Conservation (phyloP, 1,140 invertebrate species). For the Hormaphis cornu region DNA sequence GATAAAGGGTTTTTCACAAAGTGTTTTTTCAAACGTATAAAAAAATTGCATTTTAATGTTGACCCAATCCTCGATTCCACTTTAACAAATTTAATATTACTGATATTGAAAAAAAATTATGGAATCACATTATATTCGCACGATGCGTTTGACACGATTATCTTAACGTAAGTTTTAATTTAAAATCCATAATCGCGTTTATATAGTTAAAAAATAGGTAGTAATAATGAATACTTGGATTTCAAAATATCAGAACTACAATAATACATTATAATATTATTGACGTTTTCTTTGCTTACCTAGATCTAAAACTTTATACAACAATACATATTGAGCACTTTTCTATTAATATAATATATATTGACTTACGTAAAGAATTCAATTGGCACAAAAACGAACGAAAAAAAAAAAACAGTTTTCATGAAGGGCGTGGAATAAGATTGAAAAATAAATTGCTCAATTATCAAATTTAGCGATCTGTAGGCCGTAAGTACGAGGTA, state of each 20-base stretch:
- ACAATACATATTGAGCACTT: slow-evolving; percentile 28
- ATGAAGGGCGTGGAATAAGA: slow-evolving; percentile 16
- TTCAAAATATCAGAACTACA: slow-evolving; percentile 24
- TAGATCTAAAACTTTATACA: slow-evolving; percentile 15
- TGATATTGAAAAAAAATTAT: background rate
- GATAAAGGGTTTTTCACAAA: too few relatives aligned
- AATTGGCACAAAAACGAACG: slow-evolving; percentile 25
- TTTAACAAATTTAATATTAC: background rate
- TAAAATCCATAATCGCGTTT: background rate
- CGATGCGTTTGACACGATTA: background rate
- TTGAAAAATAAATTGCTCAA: slow-evolving; percentile 19
- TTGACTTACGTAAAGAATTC: slow-evolving; percentile 26
- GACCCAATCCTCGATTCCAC: too few relatives aligned
- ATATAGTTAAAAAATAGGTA: background rate
- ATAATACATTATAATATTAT: slow-evolving; percentile 19
- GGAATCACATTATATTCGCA: background rate
- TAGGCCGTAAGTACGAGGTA: slow-evolving; percentile 13
- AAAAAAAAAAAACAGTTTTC: background rate
- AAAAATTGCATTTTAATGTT: too few relatives aligned
- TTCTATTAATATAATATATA: slow-evolving; percentile 31
- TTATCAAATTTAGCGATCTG: slow-evolving; percentile 10
- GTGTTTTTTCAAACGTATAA: too few relatives aligned
- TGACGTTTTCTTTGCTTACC: slow-evolving; percentile 7
- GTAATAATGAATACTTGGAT: background rate
- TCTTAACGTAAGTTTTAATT: background rate